phyloP scores from a whole-genome alignment of 2,113 vertebrate genomes.

The Prunella himalayana region DNA sequence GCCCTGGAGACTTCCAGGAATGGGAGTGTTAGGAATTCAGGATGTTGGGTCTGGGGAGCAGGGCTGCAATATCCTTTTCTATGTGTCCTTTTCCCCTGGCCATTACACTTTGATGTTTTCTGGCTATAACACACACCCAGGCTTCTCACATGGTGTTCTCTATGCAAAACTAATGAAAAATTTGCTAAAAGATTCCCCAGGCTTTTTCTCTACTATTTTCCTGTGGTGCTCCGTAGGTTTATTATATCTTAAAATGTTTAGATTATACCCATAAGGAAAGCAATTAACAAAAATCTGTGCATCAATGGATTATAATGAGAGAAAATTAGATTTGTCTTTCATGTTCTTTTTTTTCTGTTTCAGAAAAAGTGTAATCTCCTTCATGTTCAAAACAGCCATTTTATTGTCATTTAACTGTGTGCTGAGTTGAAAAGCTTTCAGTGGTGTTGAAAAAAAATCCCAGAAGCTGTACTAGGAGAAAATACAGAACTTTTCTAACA shows the following conservation, averaged over 20 bases:
- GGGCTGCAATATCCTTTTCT: background rate
- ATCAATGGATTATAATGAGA: slow-evolving; percentile 4
- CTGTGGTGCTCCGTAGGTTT: background rate
- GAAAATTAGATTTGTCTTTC: slow-evolving; percentile 43
- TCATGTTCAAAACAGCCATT: background rate
- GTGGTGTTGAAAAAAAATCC: background rate
- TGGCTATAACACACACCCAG: background rate
- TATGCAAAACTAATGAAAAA: background rate
- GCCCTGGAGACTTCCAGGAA: background rate
- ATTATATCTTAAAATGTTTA: background rate
- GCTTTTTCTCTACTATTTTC: background rate
- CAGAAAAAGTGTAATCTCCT: background rate
- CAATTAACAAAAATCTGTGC: slow-evolving; percentile 3
- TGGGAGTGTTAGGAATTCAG: background rate
- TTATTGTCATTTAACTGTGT: background rate
- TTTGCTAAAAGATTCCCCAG: background rate
- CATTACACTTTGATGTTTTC: background rate
- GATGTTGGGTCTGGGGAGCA: background rate
- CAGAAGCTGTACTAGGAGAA: background rate
- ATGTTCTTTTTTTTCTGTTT: background rate
- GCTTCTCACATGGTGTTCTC: background rate
- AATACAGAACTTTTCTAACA: background rate
- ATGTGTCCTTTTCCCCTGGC: background rate
- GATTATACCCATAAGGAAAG: slow-evolving; percentile 9
- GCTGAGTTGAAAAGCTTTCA: background rate